Evolutionary conservation across 1,140 invertebrate genomes (phyloP).

Genomic region (Coenobita brevimanus): DNA sequence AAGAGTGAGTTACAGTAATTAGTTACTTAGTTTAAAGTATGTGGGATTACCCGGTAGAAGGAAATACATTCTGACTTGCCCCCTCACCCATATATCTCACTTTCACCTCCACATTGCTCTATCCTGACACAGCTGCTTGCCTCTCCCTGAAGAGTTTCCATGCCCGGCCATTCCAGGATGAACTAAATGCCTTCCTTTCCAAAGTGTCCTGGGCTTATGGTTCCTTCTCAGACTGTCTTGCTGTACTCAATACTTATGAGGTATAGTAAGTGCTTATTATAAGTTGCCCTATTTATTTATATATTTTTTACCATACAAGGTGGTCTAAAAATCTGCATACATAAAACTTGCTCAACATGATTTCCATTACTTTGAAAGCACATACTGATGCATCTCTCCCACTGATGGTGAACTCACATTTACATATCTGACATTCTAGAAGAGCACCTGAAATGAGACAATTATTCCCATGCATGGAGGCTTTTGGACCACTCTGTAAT

Average conservation of each 20-base stretch:
- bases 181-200: slow-evolving; percentile 83
- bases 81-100: no score
- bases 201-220: slow-evolving; percentile 87
- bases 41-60: no score
- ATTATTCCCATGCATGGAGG: no score
- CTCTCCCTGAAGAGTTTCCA: slow-evolving; percentile 89
- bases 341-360: background rate
- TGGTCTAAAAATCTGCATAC: background rate
- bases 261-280: slow-evolving; percentile 38
- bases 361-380: background rate
- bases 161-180: slow-evolving; percentile 81
- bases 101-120: slow-evolving; percentile 44
- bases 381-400: no score
- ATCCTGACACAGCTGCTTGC: slow-evolving; percentile 80
- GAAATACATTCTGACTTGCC: no score
- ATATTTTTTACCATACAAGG: background rate
- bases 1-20: no score
- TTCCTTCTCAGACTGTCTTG: slow-evolving; percentile 89
- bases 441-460: no score
- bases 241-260: slow-evolving; percentile 86
- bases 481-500: no score
- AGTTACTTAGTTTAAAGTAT: no score
- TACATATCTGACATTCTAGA: no score
- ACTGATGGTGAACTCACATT: no score
- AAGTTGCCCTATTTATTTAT: background rate